Evolutionary conservation across 1,140 invertebrate genomes (phyloP), one percentile per base, ranked within the genome.

Genomic region (Luehdorfia chinensis): DNA sequence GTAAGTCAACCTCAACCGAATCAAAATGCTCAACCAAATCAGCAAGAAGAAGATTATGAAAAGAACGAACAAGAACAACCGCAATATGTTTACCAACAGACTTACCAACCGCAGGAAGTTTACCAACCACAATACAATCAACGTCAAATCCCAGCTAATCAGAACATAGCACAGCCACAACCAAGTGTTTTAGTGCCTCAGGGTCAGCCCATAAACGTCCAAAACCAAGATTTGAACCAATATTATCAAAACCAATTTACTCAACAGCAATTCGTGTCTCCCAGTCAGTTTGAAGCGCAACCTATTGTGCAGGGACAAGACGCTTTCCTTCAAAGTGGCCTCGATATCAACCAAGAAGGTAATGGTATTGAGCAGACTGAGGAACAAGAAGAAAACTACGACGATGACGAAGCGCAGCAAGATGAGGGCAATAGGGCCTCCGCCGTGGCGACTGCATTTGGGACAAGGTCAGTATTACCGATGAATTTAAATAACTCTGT

Each of bases 381-480:
- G 14, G 66, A 75, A 14, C 44, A 55, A 18, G 52, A 63, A 9
- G 48, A 55, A 2, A 50, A 68, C 27, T 51, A 62, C 1, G 55
- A 70, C 5, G 50, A 55, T 21, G 55, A 70, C n/a, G n/a, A n/a
- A n/a, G n/a, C n/a, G n/a, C n/a, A n/a, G 27, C 47, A 69, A 7
- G 55, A 69, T 12, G 75, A 75, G 33, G 74, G 61, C 1, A 47
- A 55, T 8, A 66, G 37, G 6, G 71, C 71, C 0, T 76, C 72
- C 3, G 77, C 81, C 3, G 73, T 81, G 0, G 75, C 81, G 0
- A 85, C 79, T 3, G 77, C 75, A 31, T 85, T 85, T 51, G 81
- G 81, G 7, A 34, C 75, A 65, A 83, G 80, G 80, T 85, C 39
- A 70, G 72, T 60, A 41, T 37, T 18, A 18, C 15, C 4, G 21